phyloP scores from a whole-genome alignment of 2,113 vertebrate species.

The Tachuris rubrigastra region DNA sequence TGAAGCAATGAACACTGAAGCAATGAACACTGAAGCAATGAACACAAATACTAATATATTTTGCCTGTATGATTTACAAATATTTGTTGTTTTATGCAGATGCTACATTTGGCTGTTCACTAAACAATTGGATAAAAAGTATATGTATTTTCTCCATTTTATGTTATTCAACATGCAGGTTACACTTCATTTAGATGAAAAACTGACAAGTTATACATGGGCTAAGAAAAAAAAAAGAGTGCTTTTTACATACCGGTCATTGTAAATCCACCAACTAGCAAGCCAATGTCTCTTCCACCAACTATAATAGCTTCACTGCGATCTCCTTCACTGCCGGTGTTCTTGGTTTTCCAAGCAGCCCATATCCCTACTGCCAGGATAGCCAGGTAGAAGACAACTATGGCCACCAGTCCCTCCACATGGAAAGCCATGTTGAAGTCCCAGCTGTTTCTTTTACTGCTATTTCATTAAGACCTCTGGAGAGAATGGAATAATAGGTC shows the following conservation, averaged over 20 bases:
- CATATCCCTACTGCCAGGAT: conserved; percentile 95
- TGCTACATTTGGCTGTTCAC: neutral
- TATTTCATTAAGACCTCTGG: conserved; percentile 81
- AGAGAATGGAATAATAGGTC: conserved; percentile 26
- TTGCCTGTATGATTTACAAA: neutral
- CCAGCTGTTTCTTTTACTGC: conserved; percentile 44
- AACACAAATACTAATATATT: neutral
- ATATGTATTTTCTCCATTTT: neutral
- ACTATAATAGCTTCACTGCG: conserved; percentile 94
- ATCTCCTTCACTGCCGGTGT: conserved; percentile 78
- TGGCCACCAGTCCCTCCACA: conserved; percentile 90
- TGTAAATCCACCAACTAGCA: conserved; percentile 95
- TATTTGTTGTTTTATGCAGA: neutral
- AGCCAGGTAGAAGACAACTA: conserved; percentile 90
- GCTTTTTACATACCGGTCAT: conserved; percentile 88
- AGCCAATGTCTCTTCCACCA: conserved; percentile 93
- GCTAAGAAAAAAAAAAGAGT: neutral
- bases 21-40: neutral
- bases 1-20: neutral
- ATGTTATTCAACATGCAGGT: neutral
- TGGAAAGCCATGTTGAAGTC: conserved; percentile 86
- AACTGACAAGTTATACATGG: neutral
- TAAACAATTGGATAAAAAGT: neutral
- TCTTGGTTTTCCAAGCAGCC: conserved; percentile 98
- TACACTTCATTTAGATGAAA: neutral